phyloP scores from a whole-genome alignment of 2,888 invertebrate genomes.

The Mythimna vitellina region DNA sequence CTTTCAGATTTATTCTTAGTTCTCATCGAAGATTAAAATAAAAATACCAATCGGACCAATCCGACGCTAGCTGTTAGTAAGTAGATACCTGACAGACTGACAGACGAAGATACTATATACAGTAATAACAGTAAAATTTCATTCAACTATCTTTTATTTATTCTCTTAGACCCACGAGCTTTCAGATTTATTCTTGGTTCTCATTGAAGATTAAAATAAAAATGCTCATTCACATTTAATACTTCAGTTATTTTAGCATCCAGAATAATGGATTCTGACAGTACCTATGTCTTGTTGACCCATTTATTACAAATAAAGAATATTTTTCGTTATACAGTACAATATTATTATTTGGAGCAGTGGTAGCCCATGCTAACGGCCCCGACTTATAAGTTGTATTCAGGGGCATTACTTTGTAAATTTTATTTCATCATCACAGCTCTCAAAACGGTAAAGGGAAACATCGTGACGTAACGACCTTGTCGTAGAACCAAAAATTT shows the following conservation, averaged over 20 bases:
- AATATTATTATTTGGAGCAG: not conserved
- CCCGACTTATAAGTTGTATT: too few relatives aligned
- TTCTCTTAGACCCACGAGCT: not conserved
- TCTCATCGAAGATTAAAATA: constrained; percentile 13
- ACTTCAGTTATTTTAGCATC: constrained; percentile 17
- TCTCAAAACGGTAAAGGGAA: too few relatives aligned
- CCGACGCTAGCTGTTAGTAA: too few relatives aligned
- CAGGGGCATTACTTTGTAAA: too few relatives aligned
- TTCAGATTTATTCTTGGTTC: constrained; percentile 8
- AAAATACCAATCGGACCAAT: too few relatives aligned
- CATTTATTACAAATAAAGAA: not conserved
- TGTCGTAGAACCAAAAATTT: too few relatives aligned
- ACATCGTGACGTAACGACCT: too few relatives aligned
- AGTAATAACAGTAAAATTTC: constrained; percentile 3
- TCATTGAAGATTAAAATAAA: constrained; percentile 15
- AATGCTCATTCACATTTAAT: constrained; percentile 27
- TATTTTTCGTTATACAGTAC: not conserved
- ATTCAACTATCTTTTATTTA: not conserved
- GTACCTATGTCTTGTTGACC: constrained; percentile 22
- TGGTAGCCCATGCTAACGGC: too few relatives aligned
- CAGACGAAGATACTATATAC: not conserved
- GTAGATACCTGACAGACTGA: too few relatives aligned
- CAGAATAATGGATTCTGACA: constrained; percentile 29
- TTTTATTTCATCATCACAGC: too few relatives aligned
- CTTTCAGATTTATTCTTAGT: constrained; percentile 7